Conservation (phyloP, 2,888 invertebrate genomes). For the Hirudinaria manillensis region DNA sequence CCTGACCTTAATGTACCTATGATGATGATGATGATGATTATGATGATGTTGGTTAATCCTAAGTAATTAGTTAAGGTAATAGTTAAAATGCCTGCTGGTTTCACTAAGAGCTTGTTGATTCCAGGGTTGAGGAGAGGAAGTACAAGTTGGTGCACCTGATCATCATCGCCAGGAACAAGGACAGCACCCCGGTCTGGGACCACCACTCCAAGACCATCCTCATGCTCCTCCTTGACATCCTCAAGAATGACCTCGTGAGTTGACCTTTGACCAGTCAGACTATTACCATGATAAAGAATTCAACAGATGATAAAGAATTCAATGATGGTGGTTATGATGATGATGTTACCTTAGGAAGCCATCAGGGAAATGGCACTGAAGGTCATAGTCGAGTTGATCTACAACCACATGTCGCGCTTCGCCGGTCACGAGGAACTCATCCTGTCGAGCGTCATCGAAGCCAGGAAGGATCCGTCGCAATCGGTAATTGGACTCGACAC, state of each 20-base stretch:
- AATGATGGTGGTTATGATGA: neutral
- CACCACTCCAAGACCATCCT: constrained; percentile 57
- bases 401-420: neutral
- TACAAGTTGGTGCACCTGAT: constrained; percentile 55
- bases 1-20: too few species aligned
- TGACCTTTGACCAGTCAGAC: neutral
- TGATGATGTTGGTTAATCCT: neutral
- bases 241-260: constrained; percentile 51
- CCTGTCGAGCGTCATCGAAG: constrained; percentile 77
- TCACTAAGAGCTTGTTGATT: neutral
- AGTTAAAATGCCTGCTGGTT: constrained; percentile 2
- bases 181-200: constrained; percentile 54
- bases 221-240: constrained; percentile 40
- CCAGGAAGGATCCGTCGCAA: constrained; percentile 62
- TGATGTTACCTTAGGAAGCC: neutral
- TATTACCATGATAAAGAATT: neutral
- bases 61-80: neutral
- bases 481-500: too few species aligned
- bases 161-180: constrained; percentile 35
- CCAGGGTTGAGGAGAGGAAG: constrained; percentile 52
- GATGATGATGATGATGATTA: too few species aligned
- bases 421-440: constrained; percentile 75
- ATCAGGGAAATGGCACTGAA: constrained; percentile 5
- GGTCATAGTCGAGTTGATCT: neutral
- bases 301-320: too few species aligned